Evolutionary conservation across 2,113 vertebrate species (phyloP).

Genomic region (Pachycephala philippinensis): DNA sequence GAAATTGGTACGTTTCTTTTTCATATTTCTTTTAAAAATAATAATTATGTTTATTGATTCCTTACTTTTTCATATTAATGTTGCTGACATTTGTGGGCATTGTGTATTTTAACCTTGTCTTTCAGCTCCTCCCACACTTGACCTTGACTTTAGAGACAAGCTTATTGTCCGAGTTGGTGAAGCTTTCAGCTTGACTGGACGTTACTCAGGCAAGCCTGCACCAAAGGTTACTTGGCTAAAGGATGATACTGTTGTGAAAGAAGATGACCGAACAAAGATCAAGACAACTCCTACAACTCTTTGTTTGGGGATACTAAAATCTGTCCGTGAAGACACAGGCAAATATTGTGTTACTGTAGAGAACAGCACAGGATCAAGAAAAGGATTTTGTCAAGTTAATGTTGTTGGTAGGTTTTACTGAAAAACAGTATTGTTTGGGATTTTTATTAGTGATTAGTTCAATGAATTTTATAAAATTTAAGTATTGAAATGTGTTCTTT

Average conservation of each 20-base stretch:
- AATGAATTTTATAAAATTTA: background rate
- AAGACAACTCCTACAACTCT: conserved; percentile 86
- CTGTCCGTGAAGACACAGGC: conserved; percentile 87
- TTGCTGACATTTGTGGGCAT: background rate
- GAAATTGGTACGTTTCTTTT: conserved; percentile 84
- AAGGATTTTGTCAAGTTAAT: conserved; percentile 87
- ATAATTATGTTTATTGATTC: background rate
- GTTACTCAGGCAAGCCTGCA: conserved; percentile 90
- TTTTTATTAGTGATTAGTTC: background rate
- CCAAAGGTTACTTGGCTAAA: conserved; percentile 89
- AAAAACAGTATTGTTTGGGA: background rate
- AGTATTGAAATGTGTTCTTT: background rate
- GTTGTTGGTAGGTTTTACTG: conserved; percentile 86
- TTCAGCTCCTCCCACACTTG: conserved; percentile 91
- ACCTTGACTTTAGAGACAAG: conserved; percentile 94
- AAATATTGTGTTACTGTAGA: conserved; percentile 91
- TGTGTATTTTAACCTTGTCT: conserved; percentile 7
- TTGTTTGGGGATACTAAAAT: conserved; percentile 86
- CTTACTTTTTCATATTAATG: background rate
- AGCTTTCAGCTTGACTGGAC: conserved; percentile 88
- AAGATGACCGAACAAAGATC: conserved; percentile 83
- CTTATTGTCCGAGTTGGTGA: conserved; percentile 90
- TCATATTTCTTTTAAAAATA: background rate
- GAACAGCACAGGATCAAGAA: conserved; percentile 92
- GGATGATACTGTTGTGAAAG: conserved; percentile 86